Percentiles rank a stretch among this genome's conserved stretches.
phyloP scores from a whole-genome alignment of 2,113 vertebrate genomes.

The Bambusicola thoracicus region DNA sequence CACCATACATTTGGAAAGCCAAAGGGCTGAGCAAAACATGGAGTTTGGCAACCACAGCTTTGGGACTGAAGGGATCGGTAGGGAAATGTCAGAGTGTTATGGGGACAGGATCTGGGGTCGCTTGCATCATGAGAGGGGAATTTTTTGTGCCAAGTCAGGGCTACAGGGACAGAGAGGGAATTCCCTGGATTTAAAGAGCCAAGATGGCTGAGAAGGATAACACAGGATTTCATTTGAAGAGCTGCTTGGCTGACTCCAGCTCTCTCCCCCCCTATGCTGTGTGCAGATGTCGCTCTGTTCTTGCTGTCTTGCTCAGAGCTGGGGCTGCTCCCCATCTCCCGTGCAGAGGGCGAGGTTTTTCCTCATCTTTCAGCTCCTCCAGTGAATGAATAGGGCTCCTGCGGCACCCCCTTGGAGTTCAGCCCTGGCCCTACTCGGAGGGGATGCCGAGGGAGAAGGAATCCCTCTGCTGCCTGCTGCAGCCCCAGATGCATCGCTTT shows the following conservation, averaged over 20 bases:
- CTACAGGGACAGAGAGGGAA: neutral
- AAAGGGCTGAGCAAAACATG: neutral
- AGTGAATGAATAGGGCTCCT: neutral
- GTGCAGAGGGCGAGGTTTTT: neutral
- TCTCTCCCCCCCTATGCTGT: neutral
- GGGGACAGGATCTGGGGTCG: neutral
- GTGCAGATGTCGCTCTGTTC: neutral
- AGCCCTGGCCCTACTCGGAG: neutral
- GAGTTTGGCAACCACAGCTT: rapidly evolving
- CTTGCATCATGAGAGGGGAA: rapidly evolving
- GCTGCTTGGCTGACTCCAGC: neutral
- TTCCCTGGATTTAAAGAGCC: neutral
- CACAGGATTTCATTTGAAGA: neutral
- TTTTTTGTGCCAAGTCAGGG: neutral
- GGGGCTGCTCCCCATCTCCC: neutral
- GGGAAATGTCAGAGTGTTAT: neutral
- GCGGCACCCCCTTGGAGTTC: neutral
- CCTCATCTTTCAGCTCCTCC: neutral
- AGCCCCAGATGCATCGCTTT: neutral
- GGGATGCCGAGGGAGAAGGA: neutral
- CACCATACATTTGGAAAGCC: neutral
- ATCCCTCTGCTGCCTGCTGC: neutral
- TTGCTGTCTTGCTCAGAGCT: neutral
- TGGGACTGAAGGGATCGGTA: neutral
- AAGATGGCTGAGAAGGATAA: neutral